Conservation (phyloP, 2,888 invertebrate genomes). For the Macaria liturata region DNA sequence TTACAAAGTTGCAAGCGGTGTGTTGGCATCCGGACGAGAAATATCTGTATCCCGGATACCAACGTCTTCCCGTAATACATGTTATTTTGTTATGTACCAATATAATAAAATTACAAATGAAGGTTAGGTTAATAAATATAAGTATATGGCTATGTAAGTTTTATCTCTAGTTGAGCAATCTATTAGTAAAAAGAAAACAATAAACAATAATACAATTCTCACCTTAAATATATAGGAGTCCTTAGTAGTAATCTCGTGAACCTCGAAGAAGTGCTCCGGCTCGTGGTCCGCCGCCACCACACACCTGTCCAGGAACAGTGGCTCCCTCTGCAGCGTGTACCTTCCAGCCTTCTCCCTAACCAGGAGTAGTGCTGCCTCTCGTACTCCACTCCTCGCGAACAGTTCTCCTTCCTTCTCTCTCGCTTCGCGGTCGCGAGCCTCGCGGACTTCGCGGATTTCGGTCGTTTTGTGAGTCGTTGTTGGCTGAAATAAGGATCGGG, state of each 20-base stretch:
- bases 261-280: slow-evolving; percentile 96
- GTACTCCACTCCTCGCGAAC: slow-evolving; percentile 90
- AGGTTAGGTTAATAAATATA: too few relatives aligned
- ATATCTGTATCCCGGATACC: too few relatives aligned
- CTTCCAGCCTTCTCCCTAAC: slow-evolving; percentile 95
- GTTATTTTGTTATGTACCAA: too few relatives aligned
- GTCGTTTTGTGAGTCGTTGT: slow-evolving; percentile 87
- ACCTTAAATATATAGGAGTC: slow-evolving; percentile 98
- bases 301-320: slow-evolving; percentile 94
- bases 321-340: slow-evolving; percentile 93
- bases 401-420: slow-evolving; percentile 73
- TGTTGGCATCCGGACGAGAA: too few relatives aligned
- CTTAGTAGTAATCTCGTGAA: slow-evolving; percentile 95
- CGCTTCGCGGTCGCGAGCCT: slow-evolving; percentile 73
- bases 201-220: slow-evolving; percentile 32
- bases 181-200: too few relatives aligned
- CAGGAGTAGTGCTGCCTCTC: slow-evolving; percentile 93
- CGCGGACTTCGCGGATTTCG: slow-evolving; percentile 86
- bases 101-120: too few relatives aligned
- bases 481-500: slow-evolving; percentile 75
- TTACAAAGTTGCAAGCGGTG: too few relatives aligned
- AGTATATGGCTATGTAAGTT: too few relatives aligned
- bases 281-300: slow-evolving; percentile 95
- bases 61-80: too few relatives aligned
- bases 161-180: too few relatives aligned